Base-by-base conservation (phyloP, 2,113 vertebrate species). In the Sapayoa aenigma region DNA sequence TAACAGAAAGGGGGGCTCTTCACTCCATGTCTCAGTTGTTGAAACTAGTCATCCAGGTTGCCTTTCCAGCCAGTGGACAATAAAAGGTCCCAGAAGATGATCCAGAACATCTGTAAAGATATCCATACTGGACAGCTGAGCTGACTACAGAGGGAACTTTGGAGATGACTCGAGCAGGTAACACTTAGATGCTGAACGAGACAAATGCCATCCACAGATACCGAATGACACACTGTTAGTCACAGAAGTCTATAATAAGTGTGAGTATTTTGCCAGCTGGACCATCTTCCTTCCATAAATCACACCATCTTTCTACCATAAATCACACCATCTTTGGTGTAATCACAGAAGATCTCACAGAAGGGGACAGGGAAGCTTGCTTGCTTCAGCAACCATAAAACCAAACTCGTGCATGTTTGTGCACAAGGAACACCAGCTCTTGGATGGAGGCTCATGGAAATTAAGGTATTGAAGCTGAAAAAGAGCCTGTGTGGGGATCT, bases 261-360 rank as follows among this genome's bases (percentile, higher is more conserved):
- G 5, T 33, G 33, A 20, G 2, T 49, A 39, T n/a, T 88, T 46
- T 55, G 27, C 22, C 71, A 56, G 56, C 24, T 44, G 27, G 44
- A 35, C 25, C 33, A 44, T 18, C 11, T 65, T 83, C 31, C 49
- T 37, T 28, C 60, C 46, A 14, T 9, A 5, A 37, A 31, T 33
- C 50, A 47, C 35, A 71, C 17, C 37, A 18, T 3, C 35, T 65
- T 83, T n/a, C 49, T 37, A 33, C 60, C 46, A 14, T 9, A 5
- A 37, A 31, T 33, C 50, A 47, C 35, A 71, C 17, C 37, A 18
- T 3, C 1, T 20, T 44, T 0, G 0, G 11, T 55, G 71, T 25
- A 31, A 90, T 33, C 42, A 66, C 56, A 77, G 49, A 9, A 63
- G 17, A 41, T 14, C 35, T 35, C 5, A 1, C 7, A 68, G 72